Percentiles rank a stretch among this genome's conserved stretches.
Evolutionary conservation across 2,888 invertebrate genomes (phyloP).

Genomic region (Xiphydria camelus): DNA sequence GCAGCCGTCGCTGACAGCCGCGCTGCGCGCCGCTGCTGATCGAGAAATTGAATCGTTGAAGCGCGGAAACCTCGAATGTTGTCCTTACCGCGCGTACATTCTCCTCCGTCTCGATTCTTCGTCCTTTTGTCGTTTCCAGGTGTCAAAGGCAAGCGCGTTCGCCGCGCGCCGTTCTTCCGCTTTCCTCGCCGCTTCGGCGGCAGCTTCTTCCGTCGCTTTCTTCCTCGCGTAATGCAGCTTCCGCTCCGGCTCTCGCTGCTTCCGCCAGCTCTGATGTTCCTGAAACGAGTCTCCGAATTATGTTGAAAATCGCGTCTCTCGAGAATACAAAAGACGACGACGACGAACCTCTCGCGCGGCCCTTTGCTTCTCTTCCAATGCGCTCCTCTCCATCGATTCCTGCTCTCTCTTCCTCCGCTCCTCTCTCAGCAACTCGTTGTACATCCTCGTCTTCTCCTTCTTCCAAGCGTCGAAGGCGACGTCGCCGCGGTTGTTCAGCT

Average conservation of each 20-base stretch:
- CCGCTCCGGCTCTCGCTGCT: constrained; percentile 8
- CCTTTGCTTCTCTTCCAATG: constrained; percentile 21
- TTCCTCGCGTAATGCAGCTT: constrained; percentile 10
- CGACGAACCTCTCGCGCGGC: constrained; percentile 19
- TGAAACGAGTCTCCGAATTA: background rate
- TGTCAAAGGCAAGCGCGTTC: constrained; percentile 21
- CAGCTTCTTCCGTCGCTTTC: constrained; percentile 9
- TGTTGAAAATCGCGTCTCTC: background rate
- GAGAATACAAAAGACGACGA: background rate
- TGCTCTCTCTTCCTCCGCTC: constrained; percentile 18
- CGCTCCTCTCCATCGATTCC: constrained; percentile 14
- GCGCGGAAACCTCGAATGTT: too few species aligned
- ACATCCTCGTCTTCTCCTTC: constrained; percentile 21
- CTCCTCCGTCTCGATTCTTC: constrained; percentile 11
- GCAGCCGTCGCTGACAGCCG: background rate
- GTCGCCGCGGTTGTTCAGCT: constrained; percentile 6
- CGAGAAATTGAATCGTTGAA: background rate
- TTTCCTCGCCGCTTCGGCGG: constrained; percentile 5
- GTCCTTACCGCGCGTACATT: constrained; percentile 12
- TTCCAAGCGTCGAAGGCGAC: constrained; percentile 35
- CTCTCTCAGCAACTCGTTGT: constrained; percentile 20
- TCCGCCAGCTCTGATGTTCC: constrained; percentile 11
- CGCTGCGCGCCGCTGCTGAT: background rate
- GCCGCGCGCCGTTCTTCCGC: constrained; percentile 14
- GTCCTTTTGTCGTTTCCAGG: constrained; percentile 17